Percentiles rank a stretch among this genome's conserved stretches.
Conservation (phyloP, 2,113 vertebrate genomes). For the Hymenochirus boettgeri region DNA sequence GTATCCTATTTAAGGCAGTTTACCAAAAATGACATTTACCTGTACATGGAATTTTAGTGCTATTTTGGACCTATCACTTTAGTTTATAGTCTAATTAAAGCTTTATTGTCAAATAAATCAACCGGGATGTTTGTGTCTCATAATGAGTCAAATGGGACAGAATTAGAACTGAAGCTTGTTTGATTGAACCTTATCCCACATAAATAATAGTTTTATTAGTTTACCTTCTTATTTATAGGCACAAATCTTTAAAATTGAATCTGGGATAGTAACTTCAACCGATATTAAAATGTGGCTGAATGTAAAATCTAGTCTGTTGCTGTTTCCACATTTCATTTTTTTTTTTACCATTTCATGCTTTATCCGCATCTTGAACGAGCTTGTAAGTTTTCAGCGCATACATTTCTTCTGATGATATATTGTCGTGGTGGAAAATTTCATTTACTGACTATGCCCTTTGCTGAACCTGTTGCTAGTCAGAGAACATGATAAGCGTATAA, state of each 20-base stretch:
- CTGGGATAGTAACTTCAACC: constrained; percentile 67
- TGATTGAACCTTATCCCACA: too few species aligned
- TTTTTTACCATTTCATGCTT: constrained; percentile 78
- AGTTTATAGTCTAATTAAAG: too few species aligned
- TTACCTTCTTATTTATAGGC: too few species aligned
- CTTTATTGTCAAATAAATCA: too few species aligned
- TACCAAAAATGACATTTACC: too few species aligned
- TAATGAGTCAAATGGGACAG: too few species aligned
- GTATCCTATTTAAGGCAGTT: too few species aligned
- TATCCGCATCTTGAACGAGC: constrained; percentile 82
- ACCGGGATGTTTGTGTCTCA: too few species aligned
- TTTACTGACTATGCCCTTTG: constrained; percentile 97
- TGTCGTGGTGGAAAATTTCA: constrained; percentile 98
- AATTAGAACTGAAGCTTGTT: too few species aligned
- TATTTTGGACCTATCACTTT: too few species aligned
- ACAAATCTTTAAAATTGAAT: constrained; percentile 48
- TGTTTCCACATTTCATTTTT: constrained; percentile 69
- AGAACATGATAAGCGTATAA: constrained; percentile 98
- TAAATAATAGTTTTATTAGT: too few species aligned
- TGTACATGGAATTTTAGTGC: too few species aligned
- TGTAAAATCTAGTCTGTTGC: constrained; percentile 76
- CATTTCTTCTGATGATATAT: constrained; percentile 98
- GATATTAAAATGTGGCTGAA: constrained; percentile 78
- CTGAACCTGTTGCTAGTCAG: constrained; percentile 99
- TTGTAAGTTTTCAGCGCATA: constrained; percentile 88